Conservation (phyloP, 1,140 invertebrate genomes). For the Panulirus ornatus region DNA sequence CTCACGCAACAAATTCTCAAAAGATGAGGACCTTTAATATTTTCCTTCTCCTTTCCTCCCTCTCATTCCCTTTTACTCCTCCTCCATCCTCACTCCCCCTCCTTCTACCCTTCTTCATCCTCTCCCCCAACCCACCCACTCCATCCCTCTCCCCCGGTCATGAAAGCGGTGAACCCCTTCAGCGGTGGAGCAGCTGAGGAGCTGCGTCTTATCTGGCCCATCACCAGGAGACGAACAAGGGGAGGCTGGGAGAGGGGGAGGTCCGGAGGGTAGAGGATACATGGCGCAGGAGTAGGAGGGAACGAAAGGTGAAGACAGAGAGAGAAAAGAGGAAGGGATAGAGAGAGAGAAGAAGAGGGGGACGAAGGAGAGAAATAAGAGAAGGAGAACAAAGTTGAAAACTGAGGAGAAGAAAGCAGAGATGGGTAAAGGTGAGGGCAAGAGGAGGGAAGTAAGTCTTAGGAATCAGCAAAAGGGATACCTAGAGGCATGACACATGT, state of each 20-base stretch:
- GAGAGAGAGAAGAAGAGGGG: background rate
- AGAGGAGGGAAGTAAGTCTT: background rate
- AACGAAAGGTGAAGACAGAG: background rate
- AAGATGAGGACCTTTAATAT: background rate
- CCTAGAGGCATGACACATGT: background rate
- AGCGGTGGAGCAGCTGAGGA: constrained; percentile 3
- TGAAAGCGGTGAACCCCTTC: constrained; percentile 25
- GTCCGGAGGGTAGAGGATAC: background rate
- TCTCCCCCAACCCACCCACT: background rate
- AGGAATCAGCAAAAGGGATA: background rate
- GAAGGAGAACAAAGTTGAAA: background rate
- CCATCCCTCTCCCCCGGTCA: background rate
- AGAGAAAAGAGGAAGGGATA: background rate
- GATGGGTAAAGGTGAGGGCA: background rate
- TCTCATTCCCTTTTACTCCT: background rate
- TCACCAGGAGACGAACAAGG: constrained; percentile 47
- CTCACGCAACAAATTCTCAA: background rate
- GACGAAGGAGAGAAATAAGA: background rate
- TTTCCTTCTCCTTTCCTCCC: background rate
- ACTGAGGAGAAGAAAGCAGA: background rate
- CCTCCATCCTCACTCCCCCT: background rate
- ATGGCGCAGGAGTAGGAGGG: too few species aligned
- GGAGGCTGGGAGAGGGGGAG: constrained; percentile 26
- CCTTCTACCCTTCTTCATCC: background rate
- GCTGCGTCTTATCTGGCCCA: constrained; percentile 36